phyloP scores from a whole-genome alignment of 2,888 invertebrate species.

The Eristalinus sepulchralis region DNA sequence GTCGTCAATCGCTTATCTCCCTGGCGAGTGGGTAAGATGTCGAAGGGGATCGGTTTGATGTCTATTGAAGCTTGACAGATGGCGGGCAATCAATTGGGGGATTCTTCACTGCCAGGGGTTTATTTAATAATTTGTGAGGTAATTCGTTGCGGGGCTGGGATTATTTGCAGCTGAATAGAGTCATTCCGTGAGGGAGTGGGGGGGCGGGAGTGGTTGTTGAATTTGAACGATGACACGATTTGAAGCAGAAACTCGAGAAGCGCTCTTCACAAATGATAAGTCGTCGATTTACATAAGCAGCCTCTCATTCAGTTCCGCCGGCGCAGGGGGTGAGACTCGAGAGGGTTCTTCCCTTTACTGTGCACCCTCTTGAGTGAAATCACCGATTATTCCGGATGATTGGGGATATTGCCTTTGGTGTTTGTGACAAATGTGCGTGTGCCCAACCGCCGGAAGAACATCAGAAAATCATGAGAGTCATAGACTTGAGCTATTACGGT shows the following conservation, averaged over 20 bases:
- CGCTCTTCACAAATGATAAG: not conserved
- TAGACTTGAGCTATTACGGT: not conserved
- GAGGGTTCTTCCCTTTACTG: not conserved
- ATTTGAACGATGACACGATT: not conserved
- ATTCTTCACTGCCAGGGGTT: slow-evolving; percentile 29
- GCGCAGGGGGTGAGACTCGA: not conserved
- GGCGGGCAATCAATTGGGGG: slow-evolving; percentile 17
- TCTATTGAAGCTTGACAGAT: slow-evolving; percentile 24
- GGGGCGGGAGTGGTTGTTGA: too few relatives aligned
- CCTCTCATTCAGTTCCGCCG: not conserved
- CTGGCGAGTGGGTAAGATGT: slow-evolving; percentile 17
- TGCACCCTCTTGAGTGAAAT: not conserved
- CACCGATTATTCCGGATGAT: not conserved
- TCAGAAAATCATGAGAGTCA: not conserved
- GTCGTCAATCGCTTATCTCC: slow-evolving; percentile 21
- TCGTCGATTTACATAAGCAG: not conserved
- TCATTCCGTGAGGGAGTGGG: not conserved
- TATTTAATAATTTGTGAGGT: slow-evolving; percentile 24
- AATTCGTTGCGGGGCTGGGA: not conserved
- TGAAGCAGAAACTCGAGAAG: not conserved
- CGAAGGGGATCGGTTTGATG: not conserved
- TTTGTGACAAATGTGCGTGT: not conserved
- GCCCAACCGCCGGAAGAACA: not conserved
- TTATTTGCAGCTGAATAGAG: not conserved
- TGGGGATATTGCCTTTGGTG: not conserved